A percentile compares a stretch with the other conserved stretches of the same genome.
Evolutionary conservation across 2,888 invertebrate species (phyloP).

Genomic region (Cataglyphis rosenhaueri): DNA sequence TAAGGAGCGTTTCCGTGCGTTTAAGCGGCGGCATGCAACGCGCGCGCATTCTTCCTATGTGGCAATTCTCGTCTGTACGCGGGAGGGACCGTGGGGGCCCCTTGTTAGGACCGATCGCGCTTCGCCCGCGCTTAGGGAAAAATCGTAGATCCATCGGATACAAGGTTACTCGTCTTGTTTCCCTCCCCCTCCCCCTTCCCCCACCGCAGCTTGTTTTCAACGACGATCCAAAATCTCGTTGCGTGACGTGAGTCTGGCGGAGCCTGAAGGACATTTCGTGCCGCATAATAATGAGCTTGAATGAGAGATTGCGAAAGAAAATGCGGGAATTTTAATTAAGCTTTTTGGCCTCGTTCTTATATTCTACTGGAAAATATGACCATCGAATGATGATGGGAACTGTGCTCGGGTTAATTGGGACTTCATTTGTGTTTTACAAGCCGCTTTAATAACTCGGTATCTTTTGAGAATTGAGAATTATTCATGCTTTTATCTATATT

Average conservation of each 20-base stretch:
- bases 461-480: conserved; percentile 26
- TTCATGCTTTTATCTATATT: conserved; percentile 13
- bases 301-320: conserved; percentile 28
- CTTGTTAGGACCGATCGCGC: conserved; percentile 65
- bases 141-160: conserved; percentile 57
- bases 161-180: conserved; percentile 60
- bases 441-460: neutral
- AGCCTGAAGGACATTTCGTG: conserved; percentile 45
- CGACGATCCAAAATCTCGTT: conserved; percentile 44
- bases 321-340: conserved; percentile 40
- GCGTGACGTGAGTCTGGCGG: conserved; percentile 33
- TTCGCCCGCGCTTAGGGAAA: conserved; percentile 71
- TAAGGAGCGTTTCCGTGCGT: conserved; percentile 78
- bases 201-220: neutral
- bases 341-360: conserved; percentile 21
- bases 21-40: conserved; percentile 77
- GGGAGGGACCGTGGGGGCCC: neutral
- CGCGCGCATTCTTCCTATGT: conserved; percentile 74
- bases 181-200: neutral
- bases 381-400: neutral
- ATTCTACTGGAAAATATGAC: conserved; percentile 27
- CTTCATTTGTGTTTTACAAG: conserved; percentile 32
- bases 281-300: conserved; percentile 17
- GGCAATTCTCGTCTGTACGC: conserved; percentile 61
- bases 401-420: conserved; percentile 36